Conservation (phyloP, 2,888 invertebrate species). For the Anarsia innoxiella region DNA sequence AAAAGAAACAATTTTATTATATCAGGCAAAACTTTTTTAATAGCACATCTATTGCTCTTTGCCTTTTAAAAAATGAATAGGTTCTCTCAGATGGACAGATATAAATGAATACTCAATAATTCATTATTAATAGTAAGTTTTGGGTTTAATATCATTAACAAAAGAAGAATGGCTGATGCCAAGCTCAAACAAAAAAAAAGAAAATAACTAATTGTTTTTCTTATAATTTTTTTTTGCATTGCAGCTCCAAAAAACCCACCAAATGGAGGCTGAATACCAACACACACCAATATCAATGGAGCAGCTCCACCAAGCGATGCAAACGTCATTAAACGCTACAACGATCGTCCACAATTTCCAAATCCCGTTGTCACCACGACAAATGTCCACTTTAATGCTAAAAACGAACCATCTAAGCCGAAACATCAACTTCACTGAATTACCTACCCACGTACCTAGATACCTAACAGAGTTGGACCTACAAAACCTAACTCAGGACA, state of each 20-base stretch:
- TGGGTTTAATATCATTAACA: not conserved
- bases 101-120: not conserved
- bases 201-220: not conserved
- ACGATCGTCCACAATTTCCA: constrained; percentile 56
- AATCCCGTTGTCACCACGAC: constrained; percentile 55
- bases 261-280: constrained; percentile 53
- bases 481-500: constrained; percentile 35
- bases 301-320: constrained; percentile 63
- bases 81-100: not conserved
- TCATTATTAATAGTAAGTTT: not conserved
- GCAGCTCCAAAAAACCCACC: constrained; percentile 58
- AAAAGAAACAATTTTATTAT: too few species aligned
- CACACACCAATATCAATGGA: constrained; percentile 60
- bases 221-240: not conserved
- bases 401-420: constrained; percentile 54
- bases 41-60: too few species aligned
- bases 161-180: not conserved
- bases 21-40: too few species aligned
- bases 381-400: constrained; percentile 61
- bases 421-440: constrained; percentile 52
- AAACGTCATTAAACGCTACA: constrained; percentile 42
- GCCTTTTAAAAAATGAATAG: not conserved
- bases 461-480: constrained; percentile 44
- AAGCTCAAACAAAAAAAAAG: too few species aligned
- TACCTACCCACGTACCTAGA: constrained; percentile 49